Conservation (phyloP, 2,797 vertebrate genomes). For the Sebastiscus tertius region DNA sequence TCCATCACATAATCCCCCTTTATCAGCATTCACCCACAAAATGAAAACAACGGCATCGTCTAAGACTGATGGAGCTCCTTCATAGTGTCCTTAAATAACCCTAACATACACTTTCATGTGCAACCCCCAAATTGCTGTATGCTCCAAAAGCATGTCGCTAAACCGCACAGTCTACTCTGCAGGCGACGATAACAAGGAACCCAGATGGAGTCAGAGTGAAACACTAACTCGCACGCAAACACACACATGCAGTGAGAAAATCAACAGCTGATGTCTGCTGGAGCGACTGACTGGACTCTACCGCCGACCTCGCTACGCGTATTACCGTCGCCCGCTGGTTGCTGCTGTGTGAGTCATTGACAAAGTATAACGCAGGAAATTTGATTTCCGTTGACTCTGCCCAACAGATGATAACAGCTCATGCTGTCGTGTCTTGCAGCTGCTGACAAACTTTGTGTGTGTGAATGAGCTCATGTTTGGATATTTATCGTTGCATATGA, state of each 20-base stretch:
- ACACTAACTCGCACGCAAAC: not conserved
- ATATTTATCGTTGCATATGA: constrained; percentile 5
- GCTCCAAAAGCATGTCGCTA: not conserved
- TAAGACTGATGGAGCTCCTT: constrained; percentile 30
- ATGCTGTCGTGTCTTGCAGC: constrained; percentile 56
- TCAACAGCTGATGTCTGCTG: constrained; percentile 71
- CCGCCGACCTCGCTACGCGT: constrained; percentile 23
- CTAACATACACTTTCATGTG: not conserved
- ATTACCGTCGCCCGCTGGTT: constrained; percentile 31
- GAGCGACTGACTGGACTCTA: constrained; percentile 37
- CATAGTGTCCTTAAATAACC: constrained; percentile 25
- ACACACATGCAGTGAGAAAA: constrained; percentile 48
- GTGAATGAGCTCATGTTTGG: constrained; percentile 14
- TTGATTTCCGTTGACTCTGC: constrained; percentile 60
- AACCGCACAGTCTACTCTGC: not conserved
- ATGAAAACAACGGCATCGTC: constrained; percentile 51
- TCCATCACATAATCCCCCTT: constrained; percentile 46
- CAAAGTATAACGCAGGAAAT: constrained; percentile 55
- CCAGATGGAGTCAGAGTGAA: constrained; percentile 5
- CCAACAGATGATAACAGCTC: constrained; percentile 53
- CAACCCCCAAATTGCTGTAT: not conserved
- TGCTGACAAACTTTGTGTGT: constrained; percentile 48
- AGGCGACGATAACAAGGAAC: not conserved
- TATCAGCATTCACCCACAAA: constrained; percentile 42
- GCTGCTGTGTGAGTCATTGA: constrained; percentile 43